Percentiles rank a stretch among this genome's conserved stretches.
Evolutionary conservation across 2,113 vertebrate species (phyloP).

Genomic region (Chauna torquata): DNA sequence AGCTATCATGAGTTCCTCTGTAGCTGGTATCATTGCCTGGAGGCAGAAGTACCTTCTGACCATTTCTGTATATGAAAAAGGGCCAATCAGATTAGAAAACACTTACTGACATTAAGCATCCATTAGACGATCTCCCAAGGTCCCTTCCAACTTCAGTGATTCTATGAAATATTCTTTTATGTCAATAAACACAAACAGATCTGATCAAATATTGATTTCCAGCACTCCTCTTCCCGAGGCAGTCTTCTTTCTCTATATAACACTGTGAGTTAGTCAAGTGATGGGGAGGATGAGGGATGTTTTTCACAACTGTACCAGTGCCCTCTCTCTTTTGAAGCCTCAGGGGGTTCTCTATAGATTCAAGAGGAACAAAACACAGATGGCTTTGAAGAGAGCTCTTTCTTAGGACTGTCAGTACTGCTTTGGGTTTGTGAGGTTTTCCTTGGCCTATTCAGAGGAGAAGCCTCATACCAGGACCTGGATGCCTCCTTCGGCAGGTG

Average conservation of each 20-base stretch:
- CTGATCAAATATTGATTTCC: conserved; percentile 64
- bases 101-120: conserved; percentile 11
- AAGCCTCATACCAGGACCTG: not conserved
- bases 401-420: not conserved
- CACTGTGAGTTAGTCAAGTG: not conserved
- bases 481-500: not conserved
- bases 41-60: conserved; percentile 7
- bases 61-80: not conserved
- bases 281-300: conserved; percentile 5
- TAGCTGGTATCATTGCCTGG: not conserved
- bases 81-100: conserved; percentile 41
- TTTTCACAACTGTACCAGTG: not conserved
- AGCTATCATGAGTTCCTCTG: not conserved
- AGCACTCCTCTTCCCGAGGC: not conserved
- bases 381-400: not conserved
- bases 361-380: not conserved
- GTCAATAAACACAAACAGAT: conserved; percentile 57
- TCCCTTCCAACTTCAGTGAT: conserved; percentile 7
- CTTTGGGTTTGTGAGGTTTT: not conserved
- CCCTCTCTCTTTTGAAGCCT: not conserved
- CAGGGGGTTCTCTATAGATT: not conserved
- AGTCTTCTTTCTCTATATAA: not conserved
- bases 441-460: not conserved
- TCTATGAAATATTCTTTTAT: conserved; percentile 49
- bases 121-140: conserved; percentile 43